Evolutionary conservation across 2,113 vertebrate species (phyloP).

Genomic region (Ranitomeya variabilis): DNA sequence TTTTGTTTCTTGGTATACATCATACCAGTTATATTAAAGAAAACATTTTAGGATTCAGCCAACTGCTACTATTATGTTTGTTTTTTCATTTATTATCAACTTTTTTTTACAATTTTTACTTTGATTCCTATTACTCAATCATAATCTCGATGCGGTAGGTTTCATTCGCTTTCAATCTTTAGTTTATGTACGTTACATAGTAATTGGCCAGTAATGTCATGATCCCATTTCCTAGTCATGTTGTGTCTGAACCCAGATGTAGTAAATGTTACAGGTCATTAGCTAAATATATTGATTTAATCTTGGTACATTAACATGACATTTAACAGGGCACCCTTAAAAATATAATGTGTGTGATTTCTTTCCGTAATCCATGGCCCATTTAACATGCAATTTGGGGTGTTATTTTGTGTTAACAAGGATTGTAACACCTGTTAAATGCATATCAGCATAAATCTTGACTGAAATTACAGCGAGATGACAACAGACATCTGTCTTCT

Average conservation of each 20-base stretch:
- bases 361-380: conserved; percentile 12
- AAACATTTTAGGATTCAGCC: too few species aligned
- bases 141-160: neutral
- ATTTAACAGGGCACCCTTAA: conserved; percentile 38
- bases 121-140: too few species aligned
- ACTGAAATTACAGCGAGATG: conserved; percentile 23
- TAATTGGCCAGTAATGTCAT: conserved; percentile 15
- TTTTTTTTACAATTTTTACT: too few species aligned
- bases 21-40: too few species aligned
- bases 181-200: neutral
- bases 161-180: neutral
- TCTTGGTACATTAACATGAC: conserved; percentile 36
- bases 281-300: conserved; percentile 45
- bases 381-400: conserved; percentile 27
- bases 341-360: conserved; percentile 43
- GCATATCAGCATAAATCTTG: conserved; percentile 42
- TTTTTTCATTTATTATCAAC: too few species aligned
- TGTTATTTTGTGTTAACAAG: conserved; percentile 28
- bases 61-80: too few species aligned
- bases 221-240: conserved; percentile 7
- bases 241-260: conserved; percentile 17
- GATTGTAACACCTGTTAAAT: conserved; percentile 37
- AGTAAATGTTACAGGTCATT: conserved; percentile 37
- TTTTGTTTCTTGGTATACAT: too few species aligned
- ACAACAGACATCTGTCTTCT: conserved; percentile 43